Conservation (phyloP, 2,888 invertebrate species). For the Netelia melanura region DNA sequence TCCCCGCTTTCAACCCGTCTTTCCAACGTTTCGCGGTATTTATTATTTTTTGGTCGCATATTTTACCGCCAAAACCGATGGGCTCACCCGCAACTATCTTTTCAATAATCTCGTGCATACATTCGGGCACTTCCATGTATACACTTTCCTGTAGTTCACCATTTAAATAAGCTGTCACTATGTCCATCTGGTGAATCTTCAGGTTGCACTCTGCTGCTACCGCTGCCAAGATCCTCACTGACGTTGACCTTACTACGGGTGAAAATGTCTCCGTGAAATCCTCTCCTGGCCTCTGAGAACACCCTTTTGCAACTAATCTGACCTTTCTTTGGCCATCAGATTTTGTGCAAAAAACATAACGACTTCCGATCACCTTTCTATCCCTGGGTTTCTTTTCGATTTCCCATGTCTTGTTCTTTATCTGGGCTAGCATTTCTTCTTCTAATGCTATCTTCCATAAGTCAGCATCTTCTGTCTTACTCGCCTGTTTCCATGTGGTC, state of each 20-base stretch:
- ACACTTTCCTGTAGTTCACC: constrained; percentile 48
- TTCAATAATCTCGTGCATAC: neutral
- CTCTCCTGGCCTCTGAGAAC: constrained; percentile 49
- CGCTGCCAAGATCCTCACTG: constrained; percentile 48
- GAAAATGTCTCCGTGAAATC: constrained; percentile 56
- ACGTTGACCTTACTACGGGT: constrained; percentile 52
- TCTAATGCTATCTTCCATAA: too few relatives aligned
- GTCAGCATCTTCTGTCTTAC: too few relatives aligned
- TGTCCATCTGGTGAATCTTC: constrained; percentile 56
- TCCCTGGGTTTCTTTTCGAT: constrained; percentile 26
- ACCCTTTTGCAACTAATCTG: constrained; percentile 52
- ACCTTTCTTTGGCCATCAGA: constrained; percentile 30
- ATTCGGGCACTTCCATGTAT: constrained; percentile 5
- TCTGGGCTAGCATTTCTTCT: constrained; percentile 48
- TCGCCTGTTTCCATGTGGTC: too few relatives aligned
- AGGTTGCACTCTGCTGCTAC: constrained; percentile 44
- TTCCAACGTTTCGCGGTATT: constrained; percentile 31
- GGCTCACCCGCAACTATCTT: constrained; percentile 1
- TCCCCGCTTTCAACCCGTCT: neutral
- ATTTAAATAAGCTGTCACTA: constrained; percentile 58
- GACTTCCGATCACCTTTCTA: constrained; percentile 52
- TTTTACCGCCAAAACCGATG: neutral
- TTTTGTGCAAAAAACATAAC: constrained; percentile 50
- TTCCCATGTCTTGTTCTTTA: constrained; percentile 58
- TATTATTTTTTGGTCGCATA: neutral